Evolutionary conservation across 2,888 invertebrate genomes (phyloP).

Genomic region (Trachelus tabidus): DNA sequence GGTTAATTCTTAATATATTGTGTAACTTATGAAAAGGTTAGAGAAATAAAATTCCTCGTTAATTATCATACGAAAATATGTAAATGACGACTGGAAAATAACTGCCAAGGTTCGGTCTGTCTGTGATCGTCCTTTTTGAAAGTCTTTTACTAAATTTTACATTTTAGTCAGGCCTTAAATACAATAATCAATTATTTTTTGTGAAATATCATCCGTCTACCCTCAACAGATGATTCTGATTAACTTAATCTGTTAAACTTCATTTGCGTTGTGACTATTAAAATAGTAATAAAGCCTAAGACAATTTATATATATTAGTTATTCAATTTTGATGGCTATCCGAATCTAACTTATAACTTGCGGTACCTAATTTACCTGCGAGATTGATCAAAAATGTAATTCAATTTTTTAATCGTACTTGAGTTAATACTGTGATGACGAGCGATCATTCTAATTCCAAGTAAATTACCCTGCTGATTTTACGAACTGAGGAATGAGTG

Average conservation of each 20-base stretch:
- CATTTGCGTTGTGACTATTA: neutral
- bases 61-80: neutral
- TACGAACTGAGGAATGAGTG: neutral
- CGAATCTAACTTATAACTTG: neutral
- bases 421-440: neutral
- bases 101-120: neutral
- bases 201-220: neutral
- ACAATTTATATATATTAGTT: neutral
- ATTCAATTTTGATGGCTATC: neutral
- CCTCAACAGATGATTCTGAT: neutral
- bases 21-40: neutral
- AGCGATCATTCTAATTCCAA: neutral
- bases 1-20: neutral
- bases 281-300: neutral
- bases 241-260: neutral
- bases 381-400: neutral
- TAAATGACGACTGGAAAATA: neutral
- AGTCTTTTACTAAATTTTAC: neutral
- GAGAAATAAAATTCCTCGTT: neutral
- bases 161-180: neutral
- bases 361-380: neutral
- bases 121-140: neutral
- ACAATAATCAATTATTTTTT: neutral
- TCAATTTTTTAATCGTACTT: neutral
- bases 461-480: neutral